Percentiles rank a stretch among this genome's conserved stretches.
These are phyloP conservation scores for Rhynchomys soricoides DNA, from an alignment of 2,113 vertebrate species.

Conservation along the genomic window DNA sequence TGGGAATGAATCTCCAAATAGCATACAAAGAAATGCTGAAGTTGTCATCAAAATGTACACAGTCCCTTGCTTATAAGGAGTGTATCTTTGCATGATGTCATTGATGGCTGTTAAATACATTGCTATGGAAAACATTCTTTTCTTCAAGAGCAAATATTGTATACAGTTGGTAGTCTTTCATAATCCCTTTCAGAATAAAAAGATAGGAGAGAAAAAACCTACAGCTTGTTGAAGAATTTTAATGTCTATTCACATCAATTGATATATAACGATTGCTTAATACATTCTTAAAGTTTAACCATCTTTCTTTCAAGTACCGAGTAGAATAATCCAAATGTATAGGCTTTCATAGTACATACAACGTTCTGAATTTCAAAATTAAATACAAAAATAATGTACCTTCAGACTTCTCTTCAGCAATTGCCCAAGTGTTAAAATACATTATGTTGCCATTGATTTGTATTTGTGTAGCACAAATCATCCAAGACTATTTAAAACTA, in stretches of 20 bases:
- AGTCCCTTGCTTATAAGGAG: not conserved
- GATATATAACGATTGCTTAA: not conserved
- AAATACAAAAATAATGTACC: not conserved
- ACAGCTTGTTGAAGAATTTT: not conserved
- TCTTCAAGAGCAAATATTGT: not conserved
- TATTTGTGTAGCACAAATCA: constrained; percentile 41
- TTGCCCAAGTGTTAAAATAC: constrained; percentile 16
- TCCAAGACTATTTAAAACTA: constrained; percentile 43
- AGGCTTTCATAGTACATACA: not conserved
- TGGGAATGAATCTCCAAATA: not conserved
- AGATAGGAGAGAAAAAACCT: not conserved
- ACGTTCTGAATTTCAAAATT: constrained; percentile 41
- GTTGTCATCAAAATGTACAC: not conserved
- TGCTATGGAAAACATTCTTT: not conserved
- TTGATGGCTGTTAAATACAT: not conserved
- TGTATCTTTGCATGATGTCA: accelerated
- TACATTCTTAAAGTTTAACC: not conserved
- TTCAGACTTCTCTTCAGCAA: constrained; percentile 25
- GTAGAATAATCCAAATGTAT: not conserved
- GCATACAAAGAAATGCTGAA: not conserved
- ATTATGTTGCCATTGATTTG: constrained; percentile 47
- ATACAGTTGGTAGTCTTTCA: not conserved
- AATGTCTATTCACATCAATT: not conserved
- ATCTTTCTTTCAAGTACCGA: not conserved
- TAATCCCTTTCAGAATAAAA: not conserved